Evolutionary conservation across 2,113 vertebrate genomes (phyloP).

Genomic region (Nesospiza acunhae): DNA sequence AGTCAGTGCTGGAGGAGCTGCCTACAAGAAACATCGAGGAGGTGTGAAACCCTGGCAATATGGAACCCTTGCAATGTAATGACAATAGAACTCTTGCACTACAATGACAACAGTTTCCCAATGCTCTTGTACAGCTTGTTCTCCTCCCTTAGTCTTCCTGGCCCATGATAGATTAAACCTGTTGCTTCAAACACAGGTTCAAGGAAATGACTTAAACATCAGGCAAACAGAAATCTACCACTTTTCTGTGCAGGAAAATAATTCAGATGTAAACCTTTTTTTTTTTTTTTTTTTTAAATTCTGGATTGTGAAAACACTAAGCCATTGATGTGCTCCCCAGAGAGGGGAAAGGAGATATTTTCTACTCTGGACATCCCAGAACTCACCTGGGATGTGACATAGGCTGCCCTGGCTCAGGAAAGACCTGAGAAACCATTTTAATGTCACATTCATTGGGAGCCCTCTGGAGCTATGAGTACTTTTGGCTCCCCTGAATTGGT

Average conservation of each 20-base stretch:
- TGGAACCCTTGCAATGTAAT: too few species aligned
- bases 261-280: not conserved
- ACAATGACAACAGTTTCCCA: not conserved
- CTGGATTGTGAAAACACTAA: not conserved
- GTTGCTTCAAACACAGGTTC: not conserved
- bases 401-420: not conserved
- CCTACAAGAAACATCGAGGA: too few species aligned
- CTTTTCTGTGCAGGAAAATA: not conserved
- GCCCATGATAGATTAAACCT: not conserved
- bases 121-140: not conserved
- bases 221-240: not conserved
- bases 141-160: not conserved
- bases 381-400: not conserved
- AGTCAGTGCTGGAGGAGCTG: too few species aligned
- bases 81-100: too few species aligned
- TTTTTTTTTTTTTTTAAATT: not conserved
- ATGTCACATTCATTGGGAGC: not conserved
- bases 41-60: too few species aligned
- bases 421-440: not conserved
- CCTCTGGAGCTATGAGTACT: not conserved
- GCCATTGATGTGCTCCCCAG: not conserved
- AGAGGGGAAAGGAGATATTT: not conserved
- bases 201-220: not conserved
- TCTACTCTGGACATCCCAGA: not conserved
- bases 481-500: not conserved